Base-by-base conservation (phyloP, 1,140 invertebrate species). In the Platorchestia sp. region DNA sequence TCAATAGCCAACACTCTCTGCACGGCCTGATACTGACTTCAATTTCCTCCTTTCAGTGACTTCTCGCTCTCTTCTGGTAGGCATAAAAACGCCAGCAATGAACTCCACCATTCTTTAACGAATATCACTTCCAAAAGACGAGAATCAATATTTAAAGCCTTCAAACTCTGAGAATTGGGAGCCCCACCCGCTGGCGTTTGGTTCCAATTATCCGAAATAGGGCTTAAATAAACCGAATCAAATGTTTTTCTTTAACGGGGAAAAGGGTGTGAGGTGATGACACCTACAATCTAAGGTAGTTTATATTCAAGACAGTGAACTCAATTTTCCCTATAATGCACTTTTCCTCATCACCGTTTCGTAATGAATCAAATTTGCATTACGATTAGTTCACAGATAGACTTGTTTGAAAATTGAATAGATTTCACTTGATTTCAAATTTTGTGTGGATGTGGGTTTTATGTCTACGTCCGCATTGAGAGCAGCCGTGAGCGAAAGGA, bases 1-100 rank as follows among this genome's bases (percentile, higher is more conserved):
- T 93, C 91, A 93, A 44, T 93, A 44, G 91, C 45, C 43, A 45
- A 42, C 7, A 44, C 87, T 45, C 44, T 90, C 87, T 90, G 14
- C 87, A 41, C 87, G 41, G 87, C 41, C 19, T 43, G 87, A 90
- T 90, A 90, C 44, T 41, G 27, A 43, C 87, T 45, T 90, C 27
- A 90, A 90, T 90, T 90, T 90, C 87, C 19, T 90, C 87, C 27
- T 90, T 45, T 90, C 87, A 90, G 42, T 10, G 87, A 90, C 87
- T 42, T 45, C 87, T 90, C 27, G 19, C 87, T 90, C 41, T 90
- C 87, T 90, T 87, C 44, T 90, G 19, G 19, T 42, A 7, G 42
- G 87, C 87, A 90, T 90, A 44, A 42, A 90, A 36, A 75, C 59
- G 27, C 14, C 1, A 22, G 59, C 59, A 27, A 3, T 75, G 3